phyloP scores from a whole-genome alignment of 1,140 invertebrate genomes.

The Heliconius nattereri region DNA sequence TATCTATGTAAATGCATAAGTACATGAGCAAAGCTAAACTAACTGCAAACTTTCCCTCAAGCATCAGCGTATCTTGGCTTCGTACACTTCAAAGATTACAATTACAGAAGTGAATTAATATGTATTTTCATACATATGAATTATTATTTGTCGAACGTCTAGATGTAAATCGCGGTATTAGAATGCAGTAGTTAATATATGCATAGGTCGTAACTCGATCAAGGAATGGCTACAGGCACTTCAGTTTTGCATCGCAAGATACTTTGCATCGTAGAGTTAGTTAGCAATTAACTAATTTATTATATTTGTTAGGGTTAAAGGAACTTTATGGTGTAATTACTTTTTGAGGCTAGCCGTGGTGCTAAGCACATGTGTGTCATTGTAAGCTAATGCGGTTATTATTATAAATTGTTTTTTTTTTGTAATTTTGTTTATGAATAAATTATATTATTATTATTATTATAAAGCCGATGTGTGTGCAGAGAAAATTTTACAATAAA shows the following conservation, averaged over 20 bases:
- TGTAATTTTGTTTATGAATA: no score
- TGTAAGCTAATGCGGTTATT: no score
- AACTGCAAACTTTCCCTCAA: neutral
- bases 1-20: no score
- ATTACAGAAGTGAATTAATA: constrained; percentile 8
- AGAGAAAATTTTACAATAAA: no score
- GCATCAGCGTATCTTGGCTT: neutral
- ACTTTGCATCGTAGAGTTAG: constrained; percentile 33
- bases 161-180: constrained; percentile 31
- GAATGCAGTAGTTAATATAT: constrained; percentile 27
- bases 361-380: no score
- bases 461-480: no score
- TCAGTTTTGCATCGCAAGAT: constrained; percentile 36
- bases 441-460: no score
- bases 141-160: constrained; percentile 24
- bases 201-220: constrained; percentile 33
- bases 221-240: constrained; percentile 33
- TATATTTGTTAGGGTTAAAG: neutral
- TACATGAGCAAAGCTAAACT: neutral
- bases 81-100: constrained; percentile 12
- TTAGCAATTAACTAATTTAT: constrained; percentile 30
- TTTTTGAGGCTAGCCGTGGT: no score
- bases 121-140: constrained; percentile 17
- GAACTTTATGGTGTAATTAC: neutral
- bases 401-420: no score